These are phyloP conservation scores for Nemotelus pantherinus DNA, from an alignment of 2,888 invertebrate genomes.

Conservation along the genomic window DNA sequence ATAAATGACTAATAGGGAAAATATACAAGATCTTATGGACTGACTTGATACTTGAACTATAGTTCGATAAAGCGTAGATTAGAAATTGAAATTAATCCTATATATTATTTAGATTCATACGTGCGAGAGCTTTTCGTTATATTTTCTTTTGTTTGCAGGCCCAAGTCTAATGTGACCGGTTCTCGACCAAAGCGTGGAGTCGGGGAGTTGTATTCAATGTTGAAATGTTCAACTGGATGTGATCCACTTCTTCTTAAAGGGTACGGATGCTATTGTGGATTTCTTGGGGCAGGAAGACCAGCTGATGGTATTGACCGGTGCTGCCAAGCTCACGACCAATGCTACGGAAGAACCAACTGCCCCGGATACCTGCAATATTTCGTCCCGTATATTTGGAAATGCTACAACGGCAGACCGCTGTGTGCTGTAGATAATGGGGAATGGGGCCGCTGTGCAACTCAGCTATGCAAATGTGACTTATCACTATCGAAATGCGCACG, in stretches of 20 bases:
- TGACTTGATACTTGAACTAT: too few relatives aligned
- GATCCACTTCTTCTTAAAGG: slow-evolving; percentile 85
- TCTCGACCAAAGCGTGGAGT: slow-evolving; percentile 77
- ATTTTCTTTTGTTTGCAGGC: neutral
- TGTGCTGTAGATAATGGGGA: slow-evolving; percentile 72
- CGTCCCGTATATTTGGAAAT: slow-evolving; percentile 89
- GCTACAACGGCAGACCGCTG: slow-evolving; percentile 78
- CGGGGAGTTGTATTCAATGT: slow-evolving; percentile 84
- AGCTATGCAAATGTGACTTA: slow-evolving; percentile 86
- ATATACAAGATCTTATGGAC: too few relatives aligned
- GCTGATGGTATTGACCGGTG: slow-evolving; percentile 84
- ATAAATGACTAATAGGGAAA: too few relatives aligned
- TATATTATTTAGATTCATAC: neutral
- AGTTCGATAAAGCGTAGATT: too few relatives aligned
- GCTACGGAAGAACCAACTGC: slow-evolving; percentile 82
- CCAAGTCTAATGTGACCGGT: neutral
- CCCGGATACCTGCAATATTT: slow-evolving; percentile 84
- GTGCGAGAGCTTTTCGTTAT: neutral
- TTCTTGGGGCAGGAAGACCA: slow-evolving; percentile 80
- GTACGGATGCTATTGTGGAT: slow-evolving; percentile 91
- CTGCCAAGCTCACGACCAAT: slow-evolving; percentile 86
- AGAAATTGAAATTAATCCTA: too few relatives aligned
- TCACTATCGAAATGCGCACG: slow-evolving; percentile 82
- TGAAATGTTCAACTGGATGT: slow-evolving; percentile 85
- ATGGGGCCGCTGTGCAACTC: slow-evolving; percentile 76